Evolutionary conservation across 2,113 vertebrate species (phyloP).

Genomic region (Daboia siamensis): DNA sequence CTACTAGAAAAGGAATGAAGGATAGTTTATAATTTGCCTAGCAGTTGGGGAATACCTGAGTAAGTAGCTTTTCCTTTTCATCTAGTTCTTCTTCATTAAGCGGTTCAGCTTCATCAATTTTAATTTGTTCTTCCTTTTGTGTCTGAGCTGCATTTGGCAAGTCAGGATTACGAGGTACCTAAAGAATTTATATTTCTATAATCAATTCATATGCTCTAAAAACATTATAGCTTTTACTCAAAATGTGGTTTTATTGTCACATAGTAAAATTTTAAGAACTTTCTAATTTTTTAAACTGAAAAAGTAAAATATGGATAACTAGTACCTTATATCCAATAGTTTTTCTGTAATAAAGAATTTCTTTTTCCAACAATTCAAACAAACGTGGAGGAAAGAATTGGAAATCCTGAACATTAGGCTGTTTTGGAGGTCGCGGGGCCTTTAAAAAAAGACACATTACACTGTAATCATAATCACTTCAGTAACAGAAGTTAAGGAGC

Average conservation of each 20-base stretch:
- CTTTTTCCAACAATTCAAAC: constrained; percentile 96
- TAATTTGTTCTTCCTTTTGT: constrained; percentile 95
- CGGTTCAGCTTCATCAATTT: constrained; percentile 95
- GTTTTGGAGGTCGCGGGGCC: constrained; percentile 97
- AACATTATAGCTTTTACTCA: background rate
- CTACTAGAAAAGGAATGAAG: background rate
- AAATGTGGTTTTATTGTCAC: background rate
- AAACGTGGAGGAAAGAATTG: constrained; percentile 97
- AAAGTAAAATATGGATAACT: background rate
- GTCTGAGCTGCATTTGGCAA: constrained; percentile 89
- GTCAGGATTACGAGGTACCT: constrained; percentile 96
- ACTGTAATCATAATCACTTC: background rate
- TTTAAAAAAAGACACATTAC: constrained; percentile 48
- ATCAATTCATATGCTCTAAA: background rate
- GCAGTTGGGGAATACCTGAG: constrained; percentile 77
- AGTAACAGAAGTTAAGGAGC: background rate
- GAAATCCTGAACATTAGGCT: constrained; percentile 97
- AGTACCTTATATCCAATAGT: constrained; percentile 98
- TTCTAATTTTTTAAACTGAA: background rate
- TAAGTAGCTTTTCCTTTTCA: constrained; percentile 95
- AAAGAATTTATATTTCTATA: constrained; percentile 29
- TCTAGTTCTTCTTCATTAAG: constrained; percentile 95
- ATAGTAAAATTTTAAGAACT: background rate
- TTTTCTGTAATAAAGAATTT: constrained; percentile 97
- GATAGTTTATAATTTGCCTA: background rate